phyloP scores from a whole-genome alignment of 2,888 invertebrate species.

The Watsonalla cultraria region DNA sequence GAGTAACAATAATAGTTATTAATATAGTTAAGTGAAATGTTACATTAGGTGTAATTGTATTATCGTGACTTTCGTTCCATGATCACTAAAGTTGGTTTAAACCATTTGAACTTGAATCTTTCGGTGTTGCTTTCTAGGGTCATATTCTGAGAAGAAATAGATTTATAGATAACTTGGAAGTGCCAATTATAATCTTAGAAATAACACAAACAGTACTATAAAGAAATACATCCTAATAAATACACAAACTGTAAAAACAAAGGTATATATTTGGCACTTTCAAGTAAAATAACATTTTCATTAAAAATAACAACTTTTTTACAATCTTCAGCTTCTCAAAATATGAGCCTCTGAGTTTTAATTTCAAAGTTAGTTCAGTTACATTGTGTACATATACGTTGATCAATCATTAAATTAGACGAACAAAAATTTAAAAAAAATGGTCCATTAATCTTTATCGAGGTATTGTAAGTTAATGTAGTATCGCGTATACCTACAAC shows the following conservation, averaged over 20 bases:
- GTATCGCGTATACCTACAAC: slow-evolving; percentile 44
- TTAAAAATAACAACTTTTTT: too few species aligned
- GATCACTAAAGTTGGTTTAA: not conserved
- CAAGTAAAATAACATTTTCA: too few species aligned
- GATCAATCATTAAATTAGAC: slow-evolving; percentile 61
- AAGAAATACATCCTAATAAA: too few species aligned
- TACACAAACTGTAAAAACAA: too few species aligned
- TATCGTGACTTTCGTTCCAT: slow-evolving; percentile 4
- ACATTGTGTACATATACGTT: slow-evolving; percentile 51
- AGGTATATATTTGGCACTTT: too few species aligned
- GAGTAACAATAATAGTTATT: slow-evolving; percentile 55
- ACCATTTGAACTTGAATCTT: not conserved
- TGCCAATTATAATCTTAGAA: too few species aligned
- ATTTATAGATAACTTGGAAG: too few species aligned
- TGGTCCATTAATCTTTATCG: slow-evolving; percentile 72
- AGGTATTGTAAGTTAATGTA: slow-evolving; percentile 54
- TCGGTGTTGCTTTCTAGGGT: not conserved
- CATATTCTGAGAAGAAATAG: not conserved
- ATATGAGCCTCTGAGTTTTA: not conserved
- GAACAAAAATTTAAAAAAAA: slow-evolving; percentile 45
- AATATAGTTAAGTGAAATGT: slow-evolving; percentile 46
- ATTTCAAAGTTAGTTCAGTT: slow-evolving; percentile 32
- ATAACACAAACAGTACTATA: too few species aligned
- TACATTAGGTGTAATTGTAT: slow-evolving; percentile 4
- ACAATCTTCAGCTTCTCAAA: too few species aligned